Evolutionary conservation across 2,888 invertebrate genomes (phyloP).

Genomic region (Neoascia interrupta): DNA sequence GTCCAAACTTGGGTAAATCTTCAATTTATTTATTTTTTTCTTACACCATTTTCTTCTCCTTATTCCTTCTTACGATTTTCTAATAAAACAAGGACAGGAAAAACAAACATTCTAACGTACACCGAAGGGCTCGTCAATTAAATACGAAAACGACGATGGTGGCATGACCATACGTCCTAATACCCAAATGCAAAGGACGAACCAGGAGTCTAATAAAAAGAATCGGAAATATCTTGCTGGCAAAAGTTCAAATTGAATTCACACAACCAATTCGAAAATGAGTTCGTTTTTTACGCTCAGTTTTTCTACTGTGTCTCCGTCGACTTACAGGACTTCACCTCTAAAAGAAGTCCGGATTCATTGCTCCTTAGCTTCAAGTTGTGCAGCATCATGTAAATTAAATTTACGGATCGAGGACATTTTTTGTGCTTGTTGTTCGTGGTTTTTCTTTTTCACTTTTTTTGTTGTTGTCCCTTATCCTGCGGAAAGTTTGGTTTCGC

Average conservation of each 20-base stretch:
- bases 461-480: conserved; percentile 24
- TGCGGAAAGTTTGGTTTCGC: conserved; percentile 52
- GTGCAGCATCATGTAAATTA: conserved; percentile 66
- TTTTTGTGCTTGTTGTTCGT: conserved; percentile 1
- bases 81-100: neutral
- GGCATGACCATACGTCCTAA: conserved; percentile 28
- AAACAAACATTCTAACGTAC: too few relatives aligned
- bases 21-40: conserved; percentile 9
- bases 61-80: too few relatives aligned
- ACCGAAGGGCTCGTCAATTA: conserved; percentile 60
- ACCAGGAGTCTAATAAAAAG: conserved; percentile 30
- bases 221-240: conserved; percentile 60
- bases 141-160: conserved; percentile 47
- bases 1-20: conserved; percentile 31
- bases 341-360: conserved; percentile 36
- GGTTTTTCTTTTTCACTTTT: conserved; percentile 1
- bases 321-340: neutral
- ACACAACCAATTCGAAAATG: conserved; percentile 60
- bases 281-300: conserved; percentile 24
- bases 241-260: conserved; percentile 68
- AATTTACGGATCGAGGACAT: conserved; percentile 64
- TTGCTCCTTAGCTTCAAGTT: conserved; percentile 39
- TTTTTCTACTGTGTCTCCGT: neutral
- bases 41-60: too few relatives aligned
- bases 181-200: conserved; percentile 21